Evolutionary conservation across 2,113 vertebrate genomes (phyloP).

Genomic region (Cnemophilus loriae): DNA sequence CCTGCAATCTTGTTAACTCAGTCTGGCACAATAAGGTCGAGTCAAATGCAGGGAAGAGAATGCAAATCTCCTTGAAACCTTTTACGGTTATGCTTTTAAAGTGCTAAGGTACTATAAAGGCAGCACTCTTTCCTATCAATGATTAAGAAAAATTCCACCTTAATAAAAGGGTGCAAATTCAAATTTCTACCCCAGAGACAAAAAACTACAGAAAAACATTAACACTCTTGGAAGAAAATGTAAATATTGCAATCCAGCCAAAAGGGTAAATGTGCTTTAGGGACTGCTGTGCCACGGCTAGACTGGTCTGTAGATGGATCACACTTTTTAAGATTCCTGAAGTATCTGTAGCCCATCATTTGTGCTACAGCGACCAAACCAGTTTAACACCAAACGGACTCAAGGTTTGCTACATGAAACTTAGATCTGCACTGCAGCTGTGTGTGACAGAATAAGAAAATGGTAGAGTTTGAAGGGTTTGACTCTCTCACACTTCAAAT

Average conservation of each 20-base stretch:
- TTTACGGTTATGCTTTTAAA: constrained; percentile 37
- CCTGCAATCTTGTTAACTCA: constrained; percentile 33
- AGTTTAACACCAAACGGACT: neutral
- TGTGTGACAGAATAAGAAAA: neutral
- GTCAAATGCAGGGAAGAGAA: constrained; percentile 17
- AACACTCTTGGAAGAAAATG: neutral
- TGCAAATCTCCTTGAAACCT: constrained; percentile 30
- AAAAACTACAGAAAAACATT: neutral
- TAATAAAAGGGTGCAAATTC: neutral
- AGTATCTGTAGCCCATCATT: neutral
- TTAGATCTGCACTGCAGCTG: neutral
- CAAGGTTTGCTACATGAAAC: neutral
- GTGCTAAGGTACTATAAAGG: neutral
- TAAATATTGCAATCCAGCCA: neutral
- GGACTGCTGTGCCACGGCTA: neutral
- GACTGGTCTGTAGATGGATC: neutral
- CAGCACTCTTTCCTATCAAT: neutral
- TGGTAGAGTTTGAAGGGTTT: too few relatives aligned
- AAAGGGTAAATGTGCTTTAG: neutral
- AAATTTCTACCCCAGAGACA: neutral
- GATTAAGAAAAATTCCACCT: neutral
- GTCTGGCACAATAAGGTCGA: constrained; percentile 60
- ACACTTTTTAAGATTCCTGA: neutral
- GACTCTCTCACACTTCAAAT: neutral
- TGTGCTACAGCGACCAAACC: neutral